phyloP scores from a whole-genome alignment of 2,797 vertebrate genomes.

The Sciurus vulgaris region DNA sequence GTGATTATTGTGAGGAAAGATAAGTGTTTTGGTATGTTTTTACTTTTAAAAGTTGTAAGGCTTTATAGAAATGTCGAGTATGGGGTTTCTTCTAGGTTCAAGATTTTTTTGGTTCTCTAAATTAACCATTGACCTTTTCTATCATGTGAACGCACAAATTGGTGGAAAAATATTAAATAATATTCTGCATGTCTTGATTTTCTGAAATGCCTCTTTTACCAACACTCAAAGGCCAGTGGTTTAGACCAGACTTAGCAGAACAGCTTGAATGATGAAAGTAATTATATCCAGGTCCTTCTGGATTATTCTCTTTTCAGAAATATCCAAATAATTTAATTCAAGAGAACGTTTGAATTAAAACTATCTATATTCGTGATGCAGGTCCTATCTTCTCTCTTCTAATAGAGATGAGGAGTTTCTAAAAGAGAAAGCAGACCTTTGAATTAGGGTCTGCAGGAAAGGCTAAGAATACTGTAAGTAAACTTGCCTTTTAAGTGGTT shows the following conservation, averaged over 20 bases:
- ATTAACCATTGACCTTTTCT: conserved; percentile 46
- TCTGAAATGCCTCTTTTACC: conserved; percentile 45
- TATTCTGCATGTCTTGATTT: conserved; percentile 56
- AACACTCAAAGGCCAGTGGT: neutral
- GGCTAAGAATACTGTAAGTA: neutral
- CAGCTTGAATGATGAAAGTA: conserved; percentile 59
- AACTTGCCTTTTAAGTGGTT: conserved; percentile 62
- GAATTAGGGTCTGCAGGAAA: neutral
- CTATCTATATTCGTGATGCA: neutral
- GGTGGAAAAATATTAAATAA: conserved; percentile 34
- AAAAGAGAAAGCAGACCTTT: conserved; percentile 40
- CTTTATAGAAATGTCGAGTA: conserved; percentile 15
- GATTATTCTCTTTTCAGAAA: conserved; percentile 49
- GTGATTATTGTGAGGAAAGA: conserved; percentile 38
- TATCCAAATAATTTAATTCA: conserved; percentile 59
- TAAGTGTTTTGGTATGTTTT: neutral
- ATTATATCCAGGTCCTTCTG: conserved; percentile 47
- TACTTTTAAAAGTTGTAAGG: neutral
- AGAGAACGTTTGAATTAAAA: conserved; percentile 51
- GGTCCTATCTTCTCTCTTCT: neutral
- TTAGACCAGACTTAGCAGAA: conserved; percentile 35
- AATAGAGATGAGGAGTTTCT: conserved; percentile 33
- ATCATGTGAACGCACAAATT: neutral
- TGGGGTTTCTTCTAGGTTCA: neutral
- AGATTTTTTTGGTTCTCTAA: conserved; percentile 9